Conservation (phyloP, 2,113 vertebrate genomes). For the Neolamprologus falcicula region DNA sequence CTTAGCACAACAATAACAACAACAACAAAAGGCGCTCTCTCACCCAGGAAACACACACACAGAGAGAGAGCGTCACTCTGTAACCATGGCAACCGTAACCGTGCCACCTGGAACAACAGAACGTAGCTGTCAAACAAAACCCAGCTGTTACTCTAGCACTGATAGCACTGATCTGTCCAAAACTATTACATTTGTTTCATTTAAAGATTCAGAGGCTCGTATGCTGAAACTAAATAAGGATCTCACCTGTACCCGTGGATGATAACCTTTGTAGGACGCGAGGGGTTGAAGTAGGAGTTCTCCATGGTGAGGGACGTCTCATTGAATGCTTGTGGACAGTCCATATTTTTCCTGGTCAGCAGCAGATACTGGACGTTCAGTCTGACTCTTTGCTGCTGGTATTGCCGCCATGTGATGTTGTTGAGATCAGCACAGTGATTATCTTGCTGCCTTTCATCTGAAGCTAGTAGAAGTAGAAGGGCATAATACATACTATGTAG, state of each 20-base stretch:
- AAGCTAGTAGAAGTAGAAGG: constrained; percentile 5
- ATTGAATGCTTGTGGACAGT: constrained; percentile 74
- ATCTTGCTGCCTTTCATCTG: background rate
- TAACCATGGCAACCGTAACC: too few species aligned
- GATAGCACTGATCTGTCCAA: background rate
- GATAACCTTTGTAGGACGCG: constrained; percentile 81
- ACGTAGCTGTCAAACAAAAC: too few species aligned
- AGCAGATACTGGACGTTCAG: constrained; percentile 82
- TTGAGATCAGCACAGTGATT: constrained; percentile 60
- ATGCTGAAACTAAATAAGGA: background rate
- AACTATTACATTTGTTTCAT: background rate
- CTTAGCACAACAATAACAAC: background rate
- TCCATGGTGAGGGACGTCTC: constrained; percentile 49
- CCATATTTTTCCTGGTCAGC: constrained; percentile 68
- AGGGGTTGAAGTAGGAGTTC: constrained; percentile 74
- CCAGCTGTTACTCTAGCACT: background rate
- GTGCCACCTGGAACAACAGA: too few species aligned
- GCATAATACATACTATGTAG: background rate
- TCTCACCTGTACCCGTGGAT: constrained; percentile 93
- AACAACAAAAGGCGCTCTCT: background rate
- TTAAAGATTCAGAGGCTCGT: background rate
- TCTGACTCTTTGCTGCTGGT: constrained; percentile 44
- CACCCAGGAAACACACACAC: fast-evolving
- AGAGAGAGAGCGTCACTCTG: too few species aligned
- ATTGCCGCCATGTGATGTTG: constrained; percentile 51